These are phyloP conservation scores for Lepidocolaptes lacrymiger DNA, from an alignment of 2,797 vertebrate genomes.

Conservation along the genomic window DNA sequence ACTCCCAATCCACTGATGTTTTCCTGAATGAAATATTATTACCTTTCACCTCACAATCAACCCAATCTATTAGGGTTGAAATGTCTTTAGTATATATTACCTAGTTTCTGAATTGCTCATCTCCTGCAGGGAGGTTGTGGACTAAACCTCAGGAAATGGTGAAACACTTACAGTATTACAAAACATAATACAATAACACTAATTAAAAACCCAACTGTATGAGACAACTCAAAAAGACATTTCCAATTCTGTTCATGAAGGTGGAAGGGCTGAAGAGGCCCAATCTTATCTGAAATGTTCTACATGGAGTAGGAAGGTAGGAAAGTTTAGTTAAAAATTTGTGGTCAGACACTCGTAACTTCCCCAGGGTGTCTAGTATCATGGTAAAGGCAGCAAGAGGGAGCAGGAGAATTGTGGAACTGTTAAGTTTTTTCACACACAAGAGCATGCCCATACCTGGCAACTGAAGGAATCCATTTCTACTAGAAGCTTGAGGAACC, in stretches of 20 bases:
- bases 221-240: background rate
- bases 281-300: background rate
- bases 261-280: background rate
- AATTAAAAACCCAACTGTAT: background rate
- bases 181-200: background rate
- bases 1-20: background rate
- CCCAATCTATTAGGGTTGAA: background rate
- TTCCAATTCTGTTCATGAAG: background rate
- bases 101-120: background rate
- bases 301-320: background rate
- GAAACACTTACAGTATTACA: background rate
- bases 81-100: background rate
- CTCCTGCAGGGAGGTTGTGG: background rate
- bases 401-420: background rate
- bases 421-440: background rate
- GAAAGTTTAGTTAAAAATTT: background rate
- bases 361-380: background rate
- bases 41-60: conserved; percentile 17
- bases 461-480: background rate
- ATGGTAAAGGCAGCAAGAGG: background rate
- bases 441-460: background rate
- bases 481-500: background rate
- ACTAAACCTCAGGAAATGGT: background rate
- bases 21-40: conserved; percentile 22
- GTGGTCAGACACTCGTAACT: background rate